These are phyloP conservation scores for Hedychridium roseum DNA, from an alignment of 2,888 invertebrate species.

Conservation along the genomic window DNA sequence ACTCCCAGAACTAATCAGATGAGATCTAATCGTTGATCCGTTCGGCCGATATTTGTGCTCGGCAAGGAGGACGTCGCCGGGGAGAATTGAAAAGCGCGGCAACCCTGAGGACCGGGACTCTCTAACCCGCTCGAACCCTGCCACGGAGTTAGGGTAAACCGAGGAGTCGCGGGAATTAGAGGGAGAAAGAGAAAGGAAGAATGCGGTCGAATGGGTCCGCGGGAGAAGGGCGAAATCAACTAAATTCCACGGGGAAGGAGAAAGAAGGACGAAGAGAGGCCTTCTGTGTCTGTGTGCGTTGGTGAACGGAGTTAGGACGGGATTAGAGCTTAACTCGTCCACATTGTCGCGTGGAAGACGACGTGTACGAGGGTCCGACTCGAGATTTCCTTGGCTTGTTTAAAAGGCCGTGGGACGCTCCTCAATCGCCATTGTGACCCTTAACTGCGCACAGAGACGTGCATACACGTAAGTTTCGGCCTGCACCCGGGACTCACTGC, in stretches of 20 bases:
- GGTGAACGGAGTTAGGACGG: slow-evolving; percentile 8
- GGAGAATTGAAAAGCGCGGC: slow-evolving; percentile 39
- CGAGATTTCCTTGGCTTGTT: slow-evolving; percentile 33
- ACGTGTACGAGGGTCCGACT: slow-evolving; percentile 25
- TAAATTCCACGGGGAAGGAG: not conserved
- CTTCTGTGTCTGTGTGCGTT: not conserved
- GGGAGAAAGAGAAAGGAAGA: not conserved
- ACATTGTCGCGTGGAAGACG: slow-evolving; percentile 33
- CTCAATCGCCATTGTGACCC: slow-evolving; percentile 12
- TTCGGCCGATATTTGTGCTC: slow-evolving; percentile 42
- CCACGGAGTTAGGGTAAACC: no score
- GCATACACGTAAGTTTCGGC: no score
- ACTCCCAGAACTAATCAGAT: slow-evolving; percentile 48
- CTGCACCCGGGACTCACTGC: no score
- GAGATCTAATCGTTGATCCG: slow-evolving; percentile 49
- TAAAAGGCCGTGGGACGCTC: slow-evolving; percentile 30
- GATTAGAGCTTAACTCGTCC: slow-evolving; percentile 46
- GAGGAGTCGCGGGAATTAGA: slow-evolving; percentile 2
- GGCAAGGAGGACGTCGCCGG: slow-evolving; percentile 32
- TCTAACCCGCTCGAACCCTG: no score
- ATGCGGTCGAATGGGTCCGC: no score
- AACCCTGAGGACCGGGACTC: no score
- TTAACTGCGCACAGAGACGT: no score
- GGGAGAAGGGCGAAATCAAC: not conserved
- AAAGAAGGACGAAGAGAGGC: not conserved